Conservation (phyloP, 2,888 invertebrate genomes). For the Pyrochroa serraticornis region DNA sequence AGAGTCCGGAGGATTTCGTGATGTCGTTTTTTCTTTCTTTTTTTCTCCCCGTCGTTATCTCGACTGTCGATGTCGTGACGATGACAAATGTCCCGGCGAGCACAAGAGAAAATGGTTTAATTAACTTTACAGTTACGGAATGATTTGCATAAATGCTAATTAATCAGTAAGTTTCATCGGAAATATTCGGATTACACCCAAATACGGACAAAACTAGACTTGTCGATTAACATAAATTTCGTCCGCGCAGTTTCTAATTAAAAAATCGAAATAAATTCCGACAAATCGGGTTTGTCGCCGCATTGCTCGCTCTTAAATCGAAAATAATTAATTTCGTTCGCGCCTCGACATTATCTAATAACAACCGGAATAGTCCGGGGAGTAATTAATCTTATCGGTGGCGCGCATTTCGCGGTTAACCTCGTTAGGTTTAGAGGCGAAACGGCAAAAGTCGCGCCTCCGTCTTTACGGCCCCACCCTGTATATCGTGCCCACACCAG, state of each 20-base stretch:
- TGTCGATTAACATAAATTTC: conserved; percentile 18
- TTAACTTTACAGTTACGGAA: conserved; percentile 19
- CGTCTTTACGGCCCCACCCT: too few relatives aligned
- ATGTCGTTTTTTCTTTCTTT: too few relatives aligned
- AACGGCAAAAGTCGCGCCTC: too few relatives aligned
- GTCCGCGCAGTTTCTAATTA: not conserved
- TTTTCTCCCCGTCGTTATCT: too few relatives aligned
- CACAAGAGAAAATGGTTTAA: conserved; percentile 17
- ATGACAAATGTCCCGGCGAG: conserved; percentile 4
- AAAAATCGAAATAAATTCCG: conserved; percentile 6
- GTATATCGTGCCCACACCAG: too few relatives aligned
- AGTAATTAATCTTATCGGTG: too few relatives aligned
- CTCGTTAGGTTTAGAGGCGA: too few relatives aligned
- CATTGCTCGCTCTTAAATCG: not conserved
- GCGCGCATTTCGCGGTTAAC: too few relatives aligned
- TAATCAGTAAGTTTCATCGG: conserved; percentile 19
- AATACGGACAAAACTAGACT: conserved; percentile 21
- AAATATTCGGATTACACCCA: conserved; percentile 21
- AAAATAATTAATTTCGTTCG: not conserved
- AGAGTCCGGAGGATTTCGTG: not conserved
- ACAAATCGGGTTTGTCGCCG: not conserved
- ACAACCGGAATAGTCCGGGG: too few relatives aligned
- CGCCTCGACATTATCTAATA: too few relatives aligned
- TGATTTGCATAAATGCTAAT: conserved; percentile 22
- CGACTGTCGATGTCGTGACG: too few relatives aligned